Conservation (phyloP, 2,888 invertebrate species). For the Tholera decimalis region DNA sequence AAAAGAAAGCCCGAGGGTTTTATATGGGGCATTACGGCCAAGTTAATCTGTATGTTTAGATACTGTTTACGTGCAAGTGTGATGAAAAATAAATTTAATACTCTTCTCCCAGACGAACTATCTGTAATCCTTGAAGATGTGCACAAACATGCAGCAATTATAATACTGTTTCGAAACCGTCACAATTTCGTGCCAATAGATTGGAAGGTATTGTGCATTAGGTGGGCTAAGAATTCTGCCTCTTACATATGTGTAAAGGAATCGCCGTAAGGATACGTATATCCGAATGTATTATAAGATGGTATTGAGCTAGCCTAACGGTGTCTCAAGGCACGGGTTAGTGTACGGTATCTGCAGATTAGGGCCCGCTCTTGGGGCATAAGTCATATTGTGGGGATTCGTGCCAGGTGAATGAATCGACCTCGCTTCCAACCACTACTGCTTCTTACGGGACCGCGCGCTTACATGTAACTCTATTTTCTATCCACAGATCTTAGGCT, state of each 20-base stretch:
- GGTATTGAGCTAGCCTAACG: slow-evolving; percentile 69
- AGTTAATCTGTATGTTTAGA: too few species aligned
- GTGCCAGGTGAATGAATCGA: slow-evolving; percentile 72
- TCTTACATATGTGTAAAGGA: slow-evolving; percentile 15
- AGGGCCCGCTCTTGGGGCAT: slow-evolving; percentile 67
- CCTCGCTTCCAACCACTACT: slow-evolving; percentile 66
- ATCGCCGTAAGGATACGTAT: slow-evolving; percentile 31
- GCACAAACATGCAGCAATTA: slow-evolving; percentile 30
- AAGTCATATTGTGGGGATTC: slow-evolving; percentile 66
- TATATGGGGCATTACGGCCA: too few species aligned
- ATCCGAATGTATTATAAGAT: slow-evolving; percentile 43
- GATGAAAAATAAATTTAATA: too few species aligned
- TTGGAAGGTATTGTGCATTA: slow-evolving; percentile 28
- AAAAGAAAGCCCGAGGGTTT: too few species aligned
- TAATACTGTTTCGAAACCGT: slow-evolving; percentile 28
- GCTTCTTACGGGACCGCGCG: slow-evolving; percentile 45
- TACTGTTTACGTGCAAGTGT: too few species aligned
- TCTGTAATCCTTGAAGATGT: slow-evolving; percentile 22
- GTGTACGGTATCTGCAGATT: slow-evolving; percentile 72
- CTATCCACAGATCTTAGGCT: slow-evolving; percentile 26
- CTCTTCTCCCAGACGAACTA: background rate
- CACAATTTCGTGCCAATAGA: slow-evolving; percentile 28
- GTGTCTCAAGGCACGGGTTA: slow-evolving; percentile 69
- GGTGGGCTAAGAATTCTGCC: slow-evolving; percentile 20
- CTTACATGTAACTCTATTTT: slow-evolving; percentile 34